Evolutionary conservation across 2,888 invertebrate species (phyloP), one percentile per base, ranked within the genome.

Genomic region (Lysandra bellargus): DNA sequence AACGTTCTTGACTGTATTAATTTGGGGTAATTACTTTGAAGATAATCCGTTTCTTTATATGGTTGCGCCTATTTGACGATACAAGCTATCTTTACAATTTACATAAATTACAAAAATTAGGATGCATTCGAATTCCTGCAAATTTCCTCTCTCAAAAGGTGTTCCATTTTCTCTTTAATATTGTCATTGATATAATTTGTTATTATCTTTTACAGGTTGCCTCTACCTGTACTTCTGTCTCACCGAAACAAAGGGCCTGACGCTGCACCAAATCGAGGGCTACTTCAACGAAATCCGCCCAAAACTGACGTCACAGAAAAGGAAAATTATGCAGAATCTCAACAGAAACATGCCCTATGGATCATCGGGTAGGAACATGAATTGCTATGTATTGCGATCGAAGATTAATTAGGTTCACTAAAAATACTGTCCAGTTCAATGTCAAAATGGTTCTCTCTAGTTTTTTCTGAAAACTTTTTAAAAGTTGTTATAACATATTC

Each of bases 241-340:
- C 23, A 96, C 96, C 1, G 96, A 96, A 87, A 96, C 96, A 4
- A 96, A 95, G 85, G 95, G 93, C 14, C 92, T 95, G 83, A 94
- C 96, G 0, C 89, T 96, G 1, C 96, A 96, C 87, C 96, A 96
- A 85, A 96, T 96, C 76, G 96, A 96, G 87, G 96, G 96, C 83
- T 96, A 95, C 83, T 96, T 95, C 84, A 95, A 95, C 7, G 95
- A 95, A 0, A 88, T 94, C 9, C 93, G 92, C 1, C 86, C 92
- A 12, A 90, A 92, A 0, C 85, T 96, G 9, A 89, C 90, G 2
- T 88, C 90, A 78, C 91, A 83, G 85, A 86, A 89, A 23, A 85
- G 83, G 49, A 81, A 88, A 0, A 81, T 83, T 0, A 80, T 85
- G 60, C 88, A 88, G 78, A 49, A 81, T 14, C 30, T 83, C 12